phyloP scores from a whole-genome alignment of 2,888 invertebrate genomes.

The Agrotis exclamationis region DNA sequence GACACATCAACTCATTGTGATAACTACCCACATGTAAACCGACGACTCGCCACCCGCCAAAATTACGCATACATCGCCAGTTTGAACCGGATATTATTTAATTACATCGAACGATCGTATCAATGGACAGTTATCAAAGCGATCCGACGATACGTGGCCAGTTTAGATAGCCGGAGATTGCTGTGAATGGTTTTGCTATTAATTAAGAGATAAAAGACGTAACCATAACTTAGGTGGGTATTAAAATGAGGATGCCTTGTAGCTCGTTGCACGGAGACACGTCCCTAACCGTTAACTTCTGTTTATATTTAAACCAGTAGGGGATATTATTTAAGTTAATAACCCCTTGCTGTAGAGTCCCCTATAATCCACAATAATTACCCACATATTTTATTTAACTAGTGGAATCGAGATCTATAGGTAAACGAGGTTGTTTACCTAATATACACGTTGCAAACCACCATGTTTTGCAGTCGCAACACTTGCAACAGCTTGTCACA shows the following conservation, averaged over 20 bases:
- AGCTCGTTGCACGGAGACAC: constrained; percentile 13
- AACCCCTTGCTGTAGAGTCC: constrained; percentile 17
- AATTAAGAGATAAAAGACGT: constrained; percentile 76
- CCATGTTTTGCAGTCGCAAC: constrained; percentile 30
- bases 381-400: constrained; percentile 39
- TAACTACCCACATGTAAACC: constrained; percentile 56
- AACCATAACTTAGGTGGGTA: constrained; percentile 47
- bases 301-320: constrained; percentile 18
- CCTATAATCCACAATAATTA: constrained; percentile 32
- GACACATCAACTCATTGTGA: constrained; percentile 67
- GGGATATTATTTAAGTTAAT: constrained; percentile 29
- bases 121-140: constrained; percentile 67
- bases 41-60: constrained; percentile 49
- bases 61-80: constrained; percentile 65
- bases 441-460: constrained; percentile 16
- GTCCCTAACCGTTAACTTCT: constrained; percentile 24
- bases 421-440: constrained; percentile 33
- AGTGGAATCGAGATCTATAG: constrained; percentile 5
- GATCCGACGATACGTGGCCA: constrained; percentile 58
- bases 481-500: constrained; percentile 44
- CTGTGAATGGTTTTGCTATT: constrained; percentile 68
- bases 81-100: constrained; percentile 61
- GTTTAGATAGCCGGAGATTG: constrained; percentile 54
- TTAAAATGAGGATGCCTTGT: constrained; percentile 50
- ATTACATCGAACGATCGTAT: constrained; percentile 60